Conservation (phyloP, 2,888 invertebrate genomes). For the Tipula unca region DNA sequence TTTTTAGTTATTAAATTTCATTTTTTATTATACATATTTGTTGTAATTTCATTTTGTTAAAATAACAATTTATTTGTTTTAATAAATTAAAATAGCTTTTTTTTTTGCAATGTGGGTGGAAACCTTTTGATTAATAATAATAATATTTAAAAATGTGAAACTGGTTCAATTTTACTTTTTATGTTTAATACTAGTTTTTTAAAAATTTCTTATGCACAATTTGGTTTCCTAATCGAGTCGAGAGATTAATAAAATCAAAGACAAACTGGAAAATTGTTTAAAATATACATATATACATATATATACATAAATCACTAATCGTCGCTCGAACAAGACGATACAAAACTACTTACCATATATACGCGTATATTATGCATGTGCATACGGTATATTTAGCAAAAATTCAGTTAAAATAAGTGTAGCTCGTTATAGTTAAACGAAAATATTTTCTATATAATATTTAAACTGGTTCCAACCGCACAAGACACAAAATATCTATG, state of each 20-base stretch:
- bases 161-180: conserved; percentile 14
- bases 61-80: neutral
- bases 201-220: neutral
- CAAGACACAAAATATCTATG: neutral
- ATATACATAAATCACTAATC: neutral
- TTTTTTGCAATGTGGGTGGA: neutral
- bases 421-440: neutral
- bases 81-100: neutral
- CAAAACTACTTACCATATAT: neutral
- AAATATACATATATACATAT: neutral
- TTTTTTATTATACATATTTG: neutral
- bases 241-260: neutral
- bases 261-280: neutral
- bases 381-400: neutral
- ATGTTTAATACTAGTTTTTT: neutral
- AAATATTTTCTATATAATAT: neutral
- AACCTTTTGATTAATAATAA: conserved; percentile 1
- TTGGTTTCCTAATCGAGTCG: neutral
- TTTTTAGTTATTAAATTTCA: neutral
- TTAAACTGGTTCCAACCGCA: neutral
- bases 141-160: neutral
- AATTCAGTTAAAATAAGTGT: too few relatives aligned
- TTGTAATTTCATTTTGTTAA: neutral
- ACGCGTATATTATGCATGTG: neutral
- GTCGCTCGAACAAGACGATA: neutral